phyloP scores from a whole-genome alignment of 2,113 vertebrate species.

The Cygnus atratus region DNA sequence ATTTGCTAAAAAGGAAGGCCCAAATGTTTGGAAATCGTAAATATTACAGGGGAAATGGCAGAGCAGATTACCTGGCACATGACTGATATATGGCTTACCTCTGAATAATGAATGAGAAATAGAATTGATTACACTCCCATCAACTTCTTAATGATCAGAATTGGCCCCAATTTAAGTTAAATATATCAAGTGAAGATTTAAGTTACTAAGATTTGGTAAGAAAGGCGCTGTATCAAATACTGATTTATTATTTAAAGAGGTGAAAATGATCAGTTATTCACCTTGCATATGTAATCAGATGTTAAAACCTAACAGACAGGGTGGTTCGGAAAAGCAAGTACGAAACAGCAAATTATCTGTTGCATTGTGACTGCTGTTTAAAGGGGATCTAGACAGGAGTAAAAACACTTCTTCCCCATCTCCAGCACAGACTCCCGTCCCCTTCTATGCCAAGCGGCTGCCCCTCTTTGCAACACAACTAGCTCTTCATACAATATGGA shows the following conservation, averaged over 20 bases:
- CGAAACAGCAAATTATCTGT: background rate
- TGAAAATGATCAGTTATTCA: background rate
- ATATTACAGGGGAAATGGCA: slow-evolving; percentile 9
- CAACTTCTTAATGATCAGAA: slow-evolving; percentile 40
- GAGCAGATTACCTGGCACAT: background rate
- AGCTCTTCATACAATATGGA: background rate
- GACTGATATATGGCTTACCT: slow-evolving; percentile 5
- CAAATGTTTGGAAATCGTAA: background rate
- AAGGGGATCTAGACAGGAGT: background rate
- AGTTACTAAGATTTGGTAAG: background rate
- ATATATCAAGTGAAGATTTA: slow-evolving; percentile 28
- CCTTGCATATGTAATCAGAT: background rate
- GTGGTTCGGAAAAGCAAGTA: background rate
- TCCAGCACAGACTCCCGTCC: background rate
- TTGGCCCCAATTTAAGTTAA: slow-evolving; percentile 42
- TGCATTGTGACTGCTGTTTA: background rate
- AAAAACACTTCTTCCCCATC: background rate
- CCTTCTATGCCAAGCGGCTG: background rate
- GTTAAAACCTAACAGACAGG: background rate
- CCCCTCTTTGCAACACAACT: background rate
- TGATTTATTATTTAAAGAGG: slow-evolving; percentile 3
- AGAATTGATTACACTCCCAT: slow-evolving; percentile 35
- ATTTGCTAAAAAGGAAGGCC: background rate
- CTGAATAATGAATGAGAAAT: slow-evolving; percentile 22
- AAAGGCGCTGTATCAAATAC: background rate